Evolutionary conservation across 2,888 invertebrate species (phyloP), one percentile per base, ranked within the genome.

Genomic region (Dendrolimus houi): DNA sequence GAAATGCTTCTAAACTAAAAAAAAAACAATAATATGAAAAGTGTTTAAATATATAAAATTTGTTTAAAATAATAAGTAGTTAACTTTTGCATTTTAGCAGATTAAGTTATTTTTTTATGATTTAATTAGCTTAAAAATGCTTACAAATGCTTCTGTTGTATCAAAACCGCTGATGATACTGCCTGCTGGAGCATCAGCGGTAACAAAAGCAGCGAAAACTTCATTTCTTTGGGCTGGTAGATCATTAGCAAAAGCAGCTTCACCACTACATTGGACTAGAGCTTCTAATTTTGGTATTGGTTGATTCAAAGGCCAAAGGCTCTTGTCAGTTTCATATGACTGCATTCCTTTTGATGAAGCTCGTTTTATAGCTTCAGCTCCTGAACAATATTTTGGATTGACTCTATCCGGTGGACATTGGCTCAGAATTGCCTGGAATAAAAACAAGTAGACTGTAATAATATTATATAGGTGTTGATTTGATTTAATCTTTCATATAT

Each of bases 191-290:
- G 90, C 74, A 73, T 92, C 82, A 57, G 94, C 92, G 1, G 92
- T 80, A 0, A 96, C 95, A 68, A 96, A 94, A 7, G 94, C 93
- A 17, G 93, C 96, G 78, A 92, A 94, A 0, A 96, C 91, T 84
- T 97, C 95, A 61, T 93, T 89, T 0, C 91, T 92, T 55, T 92
- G 86, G 0, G 88, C 85, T 17, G 94, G 93, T 40, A 95, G 85
- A 75, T 97, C 97, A 72, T 95, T 94, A 14, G 94, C 87, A 79
- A 95, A 98, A 58, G 93, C 91, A 0, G 96, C 95, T 77, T 96
- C 96, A 1, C 97, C 97, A 67, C 92, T 86, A 63, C 93, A 93
- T 67, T 94, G 94, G 52, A 92, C 87, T 8, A 94, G 75, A 0
- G 94, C 94, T 81, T 96, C 96, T 47, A 95, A 65, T 77, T 97